Percentiles rank a stretch among this genome's conserved stretches.
Conservation (phyloP, 2,888 invertebrate genomes). For the Eupsilia transversa region DNA sequence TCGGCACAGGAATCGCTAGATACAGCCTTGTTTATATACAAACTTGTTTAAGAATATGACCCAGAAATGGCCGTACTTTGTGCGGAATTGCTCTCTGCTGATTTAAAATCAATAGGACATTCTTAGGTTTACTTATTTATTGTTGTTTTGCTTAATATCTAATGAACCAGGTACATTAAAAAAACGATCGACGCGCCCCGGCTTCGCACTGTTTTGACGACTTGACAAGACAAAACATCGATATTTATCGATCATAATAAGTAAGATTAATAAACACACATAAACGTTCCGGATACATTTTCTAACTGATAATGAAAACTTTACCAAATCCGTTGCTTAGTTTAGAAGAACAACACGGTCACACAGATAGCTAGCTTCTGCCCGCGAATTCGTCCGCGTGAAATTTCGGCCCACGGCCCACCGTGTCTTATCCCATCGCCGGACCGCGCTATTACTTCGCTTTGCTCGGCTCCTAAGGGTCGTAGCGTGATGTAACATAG, state of each 20-base stretch:
- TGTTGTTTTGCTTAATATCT: neutral
- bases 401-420: no score
- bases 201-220: neutral
- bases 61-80: constrained; percentile 47
- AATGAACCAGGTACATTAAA: rapidly evolving
- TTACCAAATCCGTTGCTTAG: neutral
- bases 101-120: constrained; percentile 20
- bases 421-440: no score
- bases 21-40: constrained; percentile 60
- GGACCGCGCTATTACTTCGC: no score
- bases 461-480: no score
- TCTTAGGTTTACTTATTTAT: constrained; percentile 2
- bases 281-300: neutral
- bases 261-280: no score
- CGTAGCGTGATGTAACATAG: no score
- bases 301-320: neutral
- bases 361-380: no score
- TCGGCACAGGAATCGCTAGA: constrained; percentile 63
- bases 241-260: no score
- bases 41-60: constrained; percentile 63
- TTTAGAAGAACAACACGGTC: neutral
- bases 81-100: constrained; percentile 37
- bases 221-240: no score
- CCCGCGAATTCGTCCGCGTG: no score
- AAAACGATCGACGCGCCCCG: neutral